phyloP scores from a whole-genome alignment of 2,888 invertebrate genomes.

The Vesta saturnalis region DNA sequence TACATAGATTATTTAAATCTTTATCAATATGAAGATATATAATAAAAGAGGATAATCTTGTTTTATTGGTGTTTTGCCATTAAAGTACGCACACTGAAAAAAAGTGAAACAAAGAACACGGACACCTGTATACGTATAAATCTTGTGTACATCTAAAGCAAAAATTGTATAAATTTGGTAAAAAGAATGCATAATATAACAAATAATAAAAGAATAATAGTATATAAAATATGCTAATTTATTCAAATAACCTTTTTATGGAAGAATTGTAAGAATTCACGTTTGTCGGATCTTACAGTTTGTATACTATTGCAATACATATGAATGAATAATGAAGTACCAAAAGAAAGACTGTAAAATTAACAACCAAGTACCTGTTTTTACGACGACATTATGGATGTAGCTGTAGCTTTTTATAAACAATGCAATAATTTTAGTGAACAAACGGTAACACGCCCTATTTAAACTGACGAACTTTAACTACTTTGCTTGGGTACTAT shows the following conservation, averaged over 20 bases:
- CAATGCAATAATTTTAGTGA: conserved; percentile 30
- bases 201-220: conserved; percentile 4
- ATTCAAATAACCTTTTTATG: conserved; percentile 13
- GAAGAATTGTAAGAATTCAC: conserved; percentile 9
- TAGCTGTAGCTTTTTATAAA: conserved; percentile 33
- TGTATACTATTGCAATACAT: conserved; percentile 9
- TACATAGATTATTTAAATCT: too few species aligned
- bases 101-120: too few species aligned
- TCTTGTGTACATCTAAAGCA: too few species aligned
- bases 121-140: too few species aligned
- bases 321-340: conserved; percentile 14
- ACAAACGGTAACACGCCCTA: conserved; percentile 26
- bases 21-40: too few species aligned
- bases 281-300: background rate
- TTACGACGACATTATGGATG: conserved; percentile 34
- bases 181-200: conserved; percentile 6
- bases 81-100: too few species aligned
- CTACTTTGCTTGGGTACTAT: conserved; percentile 23
- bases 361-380: conserved; percentile 33
- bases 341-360: conserved; percentile 32
- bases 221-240: conserved; percentile 9
- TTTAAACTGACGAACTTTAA: conserved; percentile 28
- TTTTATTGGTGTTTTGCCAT: too few species aligned
- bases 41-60: too few species aligned
- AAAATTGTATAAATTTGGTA: too few species aligned